Evolutionary conservation across 2,888 invertebrate genomes (phyloP), one percentile per base, ranked within the genome.

Genomic region (Eucriotettix oculatus): DNA sequence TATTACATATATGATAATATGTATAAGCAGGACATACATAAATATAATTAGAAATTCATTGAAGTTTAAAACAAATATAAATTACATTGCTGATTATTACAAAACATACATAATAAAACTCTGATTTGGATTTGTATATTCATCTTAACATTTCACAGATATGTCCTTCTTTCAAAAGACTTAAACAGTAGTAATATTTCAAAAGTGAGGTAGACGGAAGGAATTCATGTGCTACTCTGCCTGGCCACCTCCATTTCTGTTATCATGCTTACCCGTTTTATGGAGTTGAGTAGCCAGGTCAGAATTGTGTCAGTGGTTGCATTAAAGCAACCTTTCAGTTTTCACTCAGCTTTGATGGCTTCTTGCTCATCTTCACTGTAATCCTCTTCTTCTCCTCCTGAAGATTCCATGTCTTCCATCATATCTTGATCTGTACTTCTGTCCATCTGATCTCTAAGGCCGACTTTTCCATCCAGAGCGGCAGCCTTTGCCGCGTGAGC

Each of bases 401-500:
- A 76, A n/a, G 75, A 74, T 56, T 76, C 76, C 40, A 79, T 79
- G 56, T 79, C 79, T 63, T 78, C 76, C 62, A 77, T 71, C 65
- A 55, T n/a, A n/a, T 74, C 71, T 67, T 74, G 64, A 40, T 62
- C 61, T 44, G 55, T 58, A 17, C 55, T 56, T 42, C 56, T 41
- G 16, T 61, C 62, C n/a, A 53, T 58, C 54, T 57, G 60, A 14
- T 63, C 59, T 61, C 58, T 56, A 58, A 42, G 55, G 56, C 62
- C 60, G 52, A 59, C 52, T 57, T 64, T 61, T 44, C 58, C 67
- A 62, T 42, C 66, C 61, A 74, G 67, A 67, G 88, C 88, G 40
- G 87, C 87, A 72, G 88, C 76, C 74, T 88, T 88, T 42, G 85
- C 85, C 1, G 86, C 86, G 69, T 87, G 87, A 71, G 87, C 79